Evolutionary conservation across 2,113 vertebrate species (phyloP), one percentile per base, ranked within the genome.

Genomic region (Corythoichthys intestinalis): DNA sequence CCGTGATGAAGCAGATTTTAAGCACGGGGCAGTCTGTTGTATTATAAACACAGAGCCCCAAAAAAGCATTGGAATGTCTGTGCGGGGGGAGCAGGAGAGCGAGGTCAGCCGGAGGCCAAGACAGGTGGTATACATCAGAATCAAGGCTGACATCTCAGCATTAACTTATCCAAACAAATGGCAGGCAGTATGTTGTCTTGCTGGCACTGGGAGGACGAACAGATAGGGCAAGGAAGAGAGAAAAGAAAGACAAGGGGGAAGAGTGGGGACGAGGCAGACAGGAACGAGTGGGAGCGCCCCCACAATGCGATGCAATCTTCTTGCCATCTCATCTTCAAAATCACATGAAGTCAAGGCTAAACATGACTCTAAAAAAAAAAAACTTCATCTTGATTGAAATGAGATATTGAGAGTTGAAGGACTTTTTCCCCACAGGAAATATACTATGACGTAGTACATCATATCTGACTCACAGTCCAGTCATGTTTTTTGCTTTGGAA

Each of bases 71-170:
- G 91, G 91, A 92, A 92, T 92, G 90, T 89, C 84, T 90, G 77
- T 83, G 88, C 83, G 83, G 85, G 87, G 91, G 90, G 91, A 90
- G 91, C 79, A 79, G 89, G 83, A 87, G 80, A 56, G 79, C 50
- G 78, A 81, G 91, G 91, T 92, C 91, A 92, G 68, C 35, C 35
- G 65, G 76, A 89, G 91, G 91, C 89, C 88, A 92, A 89, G 87
- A 89, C 91, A 92, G 91, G 90, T 92, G 91, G 91, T 91, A 87
- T 89, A 88, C 87, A 91, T 92, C 91, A 92, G 88, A 86, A 77
- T 70, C 56, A 71, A 78, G 85, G 84, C 86, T 91, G 91, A 91
- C 91, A 88, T 88, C 83, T 85, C 86, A 83, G 85, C 88, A 88
- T 87, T 85, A 88, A 85, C 90, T 89, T 88, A 89, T 88, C 90